Evolutionary conservation across 1,140 invertebrate species (phyloP), one percentile per base, ranked within the genome.

Genomic region (Ectropis grisescens): DNA sequence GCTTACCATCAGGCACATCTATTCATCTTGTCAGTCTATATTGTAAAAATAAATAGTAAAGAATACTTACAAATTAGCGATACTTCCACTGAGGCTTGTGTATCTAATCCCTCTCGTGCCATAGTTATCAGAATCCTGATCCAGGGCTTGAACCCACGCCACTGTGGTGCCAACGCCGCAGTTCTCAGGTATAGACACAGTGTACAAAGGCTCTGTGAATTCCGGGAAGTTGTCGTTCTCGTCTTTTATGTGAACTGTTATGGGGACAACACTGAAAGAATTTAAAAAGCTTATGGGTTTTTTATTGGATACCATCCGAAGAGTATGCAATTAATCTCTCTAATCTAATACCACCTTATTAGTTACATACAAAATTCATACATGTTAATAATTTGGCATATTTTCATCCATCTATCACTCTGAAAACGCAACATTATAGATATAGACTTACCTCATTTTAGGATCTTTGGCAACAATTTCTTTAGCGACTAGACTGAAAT

Each of bases 221-320:
- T 93, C 90, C 0, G 96, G 96, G 64, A 93, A 92, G 75, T 98
- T 97, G 66, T 98, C 96, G 62, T 98, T 98, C 65, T 93, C 89
- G 82, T 98, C 96, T 42, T 90, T 85, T 55, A 98, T 90, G 44
- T 90, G 87, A 27, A 98, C 89, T 7, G 88, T 92, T 1, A 98
- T 90, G 23, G 92, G 89, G 1, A 94, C 94, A n/a, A 86, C 79
- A 59, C 90, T 94, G 37, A 48, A 75, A 76, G 15, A 33, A 41
- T 41, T 38, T 33, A 13, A 28, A n/a, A n/a, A n/a, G n/a, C n/a
- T n/a, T n/a, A n/a, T n/a, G n/a, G n/a, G n/a, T n/a, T n/a, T n/a
- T n/a, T n/a, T n/a, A n/a, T n/a, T n/a, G n/a, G n/a, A n/a, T n/a
- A n/a, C n/a, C n/a, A n/a, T n/a, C n/a, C n/a, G n/a, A n/a, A n/a